phyloP scores from a whole-genome alignment of 1,140 invertebrate species.

The Drosophila prosaltans region DNA sequence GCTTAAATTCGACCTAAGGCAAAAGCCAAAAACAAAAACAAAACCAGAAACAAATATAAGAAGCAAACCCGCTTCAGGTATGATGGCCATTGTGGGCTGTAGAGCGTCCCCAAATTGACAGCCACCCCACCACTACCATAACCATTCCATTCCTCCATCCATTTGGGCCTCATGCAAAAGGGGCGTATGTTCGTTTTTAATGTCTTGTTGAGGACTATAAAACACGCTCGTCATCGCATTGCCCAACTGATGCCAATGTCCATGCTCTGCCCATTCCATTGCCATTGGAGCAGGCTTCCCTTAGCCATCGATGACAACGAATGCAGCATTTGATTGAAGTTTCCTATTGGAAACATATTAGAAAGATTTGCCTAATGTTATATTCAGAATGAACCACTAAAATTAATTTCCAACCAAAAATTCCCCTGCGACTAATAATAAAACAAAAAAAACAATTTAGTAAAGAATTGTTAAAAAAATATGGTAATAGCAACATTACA shows the following conservation, averaged over 20 bases:
- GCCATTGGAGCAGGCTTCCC: not conserved
- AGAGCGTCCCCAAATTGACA: not conserved
- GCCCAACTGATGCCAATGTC: slow-evolving; percentile 35
- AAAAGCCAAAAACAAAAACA: slow-evolving; percentile 39
- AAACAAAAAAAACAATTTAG: not conserved
- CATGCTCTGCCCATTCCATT: not conserved
- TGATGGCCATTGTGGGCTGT: slow-evolving; percentile 28
- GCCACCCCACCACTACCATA: not conserved
- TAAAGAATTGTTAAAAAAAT: not conserved
- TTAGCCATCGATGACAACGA: not conserved
- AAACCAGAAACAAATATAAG: no score
- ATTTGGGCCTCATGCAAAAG: slow-evolving; percentile 18
- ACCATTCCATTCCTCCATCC: not conserved
- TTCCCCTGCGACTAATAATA: no score
- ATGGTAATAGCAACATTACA: not conserved
- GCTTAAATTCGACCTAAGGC: slow-evolving; percentile 43
- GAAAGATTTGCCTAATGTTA: no score
- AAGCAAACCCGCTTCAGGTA: slow-evolving; percentile 61
- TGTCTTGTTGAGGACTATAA: slow-evolving; percentile 75
- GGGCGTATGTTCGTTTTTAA: slow-evolving; percentile 72
- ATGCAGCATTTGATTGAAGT: slow-evolving; percentile 3
- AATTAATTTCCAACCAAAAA: not conserved
- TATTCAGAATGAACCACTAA: not conserved
- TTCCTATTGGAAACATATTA: not conserved
- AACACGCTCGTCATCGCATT: slow-evolving; percentile 65